phyloP scores from a whole-genome alignment of 2,888 invertebrate species.

The Diaperis boleti region DNA sequence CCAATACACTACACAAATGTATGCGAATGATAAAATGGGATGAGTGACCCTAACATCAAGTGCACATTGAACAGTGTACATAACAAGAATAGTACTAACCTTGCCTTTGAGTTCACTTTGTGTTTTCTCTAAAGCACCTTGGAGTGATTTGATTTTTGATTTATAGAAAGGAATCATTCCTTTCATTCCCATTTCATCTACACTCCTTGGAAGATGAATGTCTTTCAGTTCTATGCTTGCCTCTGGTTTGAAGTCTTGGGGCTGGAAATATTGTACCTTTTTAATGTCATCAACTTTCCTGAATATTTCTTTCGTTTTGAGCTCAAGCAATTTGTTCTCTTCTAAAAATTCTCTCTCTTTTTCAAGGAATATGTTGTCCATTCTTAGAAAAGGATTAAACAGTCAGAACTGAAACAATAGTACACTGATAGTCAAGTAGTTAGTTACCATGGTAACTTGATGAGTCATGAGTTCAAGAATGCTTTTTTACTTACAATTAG shows the following conservation, averaged over 20 bases:
- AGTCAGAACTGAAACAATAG: no score
- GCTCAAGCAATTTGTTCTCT: constrained; percentile 64
- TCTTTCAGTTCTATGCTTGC: constrained; percentile 42
- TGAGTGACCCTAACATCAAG: no score
- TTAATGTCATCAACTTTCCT: constrained; percentile 62
- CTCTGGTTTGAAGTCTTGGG: constrained; percentile 51
- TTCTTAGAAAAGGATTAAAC: constrained; percentile 42
- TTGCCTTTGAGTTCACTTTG: constrained; percentile 58
- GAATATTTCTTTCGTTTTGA: constrained; percentile 60
- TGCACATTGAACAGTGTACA: no score
- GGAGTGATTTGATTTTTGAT: constrained; percentile 60
- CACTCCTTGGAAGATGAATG: constrained; percentile 45
- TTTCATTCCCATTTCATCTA: constrained; percentile 59
- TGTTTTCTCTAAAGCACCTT: constrained; percentile 57
- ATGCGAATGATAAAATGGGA: no score
- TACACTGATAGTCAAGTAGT: background rate
- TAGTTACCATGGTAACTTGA: constrained; percentile 5
- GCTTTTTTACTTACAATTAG: no score
- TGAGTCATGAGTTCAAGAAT: background rate
- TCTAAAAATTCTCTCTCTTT: constrained; percentile 64
- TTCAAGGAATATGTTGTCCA: constrained; percentile 60
- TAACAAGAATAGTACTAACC: no score
- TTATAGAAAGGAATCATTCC: constrained; percentile 59
- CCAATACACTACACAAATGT: no score
- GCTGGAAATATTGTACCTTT: constrained; percentile 44